phyloP scores from a whole-genome alignment of 2,113 vertebrate genomes.

The Tympanuchus pallidicinctus region DNA sequence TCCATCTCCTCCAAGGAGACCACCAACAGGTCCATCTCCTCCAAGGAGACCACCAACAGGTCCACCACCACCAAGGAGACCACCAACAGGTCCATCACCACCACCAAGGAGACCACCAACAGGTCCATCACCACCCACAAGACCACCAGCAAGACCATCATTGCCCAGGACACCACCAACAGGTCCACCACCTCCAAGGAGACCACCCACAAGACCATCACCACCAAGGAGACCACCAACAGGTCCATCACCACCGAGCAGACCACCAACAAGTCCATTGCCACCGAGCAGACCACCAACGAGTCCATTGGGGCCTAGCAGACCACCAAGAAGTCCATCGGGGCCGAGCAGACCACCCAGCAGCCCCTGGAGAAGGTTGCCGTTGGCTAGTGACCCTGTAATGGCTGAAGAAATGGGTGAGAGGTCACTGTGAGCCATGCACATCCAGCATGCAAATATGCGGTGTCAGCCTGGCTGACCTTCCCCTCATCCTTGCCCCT shows the following conservation, averaged over 20 bases:
- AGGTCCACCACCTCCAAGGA: background rate
- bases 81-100: rapidly evolving
- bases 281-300: background rate
- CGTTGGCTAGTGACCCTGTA: background rate
- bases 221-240: background rate
- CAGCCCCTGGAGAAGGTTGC: constrained; percentile 6
- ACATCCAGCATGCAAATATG: background rate
- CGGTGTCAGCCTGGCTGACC: background rate
- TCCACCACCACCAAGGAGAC: rapidly evolving
- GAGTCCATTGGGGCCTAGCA: background rate
- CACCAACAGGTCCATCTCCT: background rate
- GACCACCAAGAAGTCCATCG: background rate
- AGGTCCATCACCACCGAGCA: background rate
- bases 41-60: background rate
- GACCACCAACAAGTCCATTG: background rate
- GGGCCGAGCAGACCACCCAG: background rate
- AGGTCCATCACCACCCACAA: rapidly evolving
- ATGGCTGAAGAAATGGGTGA: constrained; percentile 25
- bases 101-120: background rate
- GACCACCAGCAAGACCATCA: rapidly evolving
- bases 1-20: rapidly evolving
- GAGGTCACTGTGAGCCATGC: background rate
- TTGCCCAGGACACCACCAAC: background rate
- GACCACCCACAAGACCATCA: rapidly evolving
- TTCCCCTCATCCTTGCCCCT: background rate